Evolutionary conservation across 1,140 invertebrate genomes (phyloP), one percentile per base, ranked within the genome.

Genomic region (Hestina assimilis): DNA sequence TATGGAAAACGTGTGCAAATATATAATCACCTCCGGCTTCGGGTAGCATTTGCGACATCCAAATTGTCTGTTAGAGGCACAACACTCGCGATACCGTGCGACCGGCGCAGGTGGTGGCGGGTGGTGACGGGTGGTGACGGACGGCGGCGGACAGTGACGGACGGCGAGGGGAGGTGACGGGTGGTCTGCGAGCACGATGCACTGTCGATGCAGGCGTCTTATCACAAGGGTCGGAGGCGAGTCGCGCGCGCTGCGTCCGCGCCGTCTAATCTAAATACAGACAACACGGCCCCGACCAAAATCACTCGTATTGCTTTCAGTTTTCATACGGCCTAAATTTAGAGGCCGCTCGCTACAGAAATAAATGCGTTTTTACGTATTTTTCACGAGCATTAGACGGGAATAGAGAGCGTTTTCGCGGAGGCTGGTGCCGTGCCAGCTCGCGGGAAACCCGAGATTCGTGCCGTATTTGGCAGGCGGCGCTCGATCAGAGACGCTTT

Each of bases 281-380:
- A 78, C 83, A 85, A 79, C 77, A 54, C 71, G 68, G 69, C 68
- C 70, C 57, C 72, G 69, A 82, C 83, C 83, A 87, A 87, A 87
- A 83, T 80, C 79, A 56, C 82, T 75, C 71, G 77, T 75, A 82
- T 82, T 73, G 83, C 80, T 84, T 87, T 33, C 31, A 6, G 31
- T 33, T 33, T 38, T 8, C 33, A 38, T 85, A 83, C 80, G 80
- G 77, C 83, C 82, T 87, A 87, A 83, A 83, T 83, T 84, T 87
- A 87, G 84, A 83, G 82, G 76, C 69, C 72, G 81, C 75, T 82
- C 66, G 75, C 69, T 75, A 84, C 83, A 75, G 76, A 87, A 87
- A 87, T 87, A 87, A 85, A 83, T 81, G 69, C 65, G 74, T 77
- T 84, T 84, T 87, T 87, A 85, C 83, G 80, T 81, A 82, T 83